A percentile compares a stretch with the other conserved stretches of the same genome.
Conservation (phyloP, 2,888 invertebrate species). For the Rhagonycha lutea region DNA sequence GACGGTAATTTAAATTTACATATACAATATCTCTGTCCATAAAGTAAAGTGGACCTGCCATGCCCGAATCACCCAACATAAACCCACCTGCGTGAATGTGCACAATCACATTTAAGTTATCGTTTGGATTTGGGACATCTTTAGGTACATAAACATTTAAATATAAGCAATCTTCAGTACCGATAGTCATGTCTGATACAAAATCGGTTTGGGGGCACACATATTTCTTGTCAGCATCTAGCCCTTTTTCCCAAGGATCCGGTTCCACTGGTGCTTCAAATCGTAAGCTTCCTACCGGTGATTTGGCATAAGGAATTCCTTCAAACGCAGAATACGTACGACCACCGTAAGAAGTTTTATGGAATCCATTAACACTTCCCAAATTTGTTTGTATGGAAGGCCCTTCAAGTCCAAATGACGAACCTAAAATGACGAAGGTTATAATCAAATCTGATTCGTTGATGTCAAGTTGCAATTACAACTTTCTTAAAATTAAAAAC, state of each 20-base stretch:
- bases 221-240: not conserved
- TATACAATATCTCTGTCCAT: constrained; percentile 12
- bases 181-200: not conserved
- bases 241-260: not conserved
- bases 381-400: constrained; percentile 1
- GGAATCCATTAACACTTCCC: not conserved
- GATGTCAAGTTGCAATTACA: no score
- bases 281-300: constrained; percentile 4
- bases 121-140: not conserved
- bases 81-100: constrained; percentile 14
- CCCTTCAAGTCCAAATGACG: not conserved
- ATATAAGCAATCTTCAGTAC: constrained; percentile 18
- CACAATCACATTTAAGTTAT: constrained; percentile 15
- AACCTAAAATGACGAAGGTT: not conserved
- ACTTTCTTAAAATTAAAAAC: no score
- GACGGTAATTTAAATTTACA: not conserved
- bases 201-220: not conserved
- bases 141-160: constrained; percentile 15
- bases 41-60: constrained; percentile 5
- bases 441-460: no score
- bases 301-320: constrained; percentile 15
- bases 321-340: not conserved
- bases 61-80: not conserved
- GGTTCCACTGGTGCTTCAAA: constrained; percentile 4
- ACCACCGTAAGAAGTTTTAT: constrained; percentile 1